Conservation (phyloP, 2,888 invertebrate genomes). For the Taphrorychus bicolor region DNA sequence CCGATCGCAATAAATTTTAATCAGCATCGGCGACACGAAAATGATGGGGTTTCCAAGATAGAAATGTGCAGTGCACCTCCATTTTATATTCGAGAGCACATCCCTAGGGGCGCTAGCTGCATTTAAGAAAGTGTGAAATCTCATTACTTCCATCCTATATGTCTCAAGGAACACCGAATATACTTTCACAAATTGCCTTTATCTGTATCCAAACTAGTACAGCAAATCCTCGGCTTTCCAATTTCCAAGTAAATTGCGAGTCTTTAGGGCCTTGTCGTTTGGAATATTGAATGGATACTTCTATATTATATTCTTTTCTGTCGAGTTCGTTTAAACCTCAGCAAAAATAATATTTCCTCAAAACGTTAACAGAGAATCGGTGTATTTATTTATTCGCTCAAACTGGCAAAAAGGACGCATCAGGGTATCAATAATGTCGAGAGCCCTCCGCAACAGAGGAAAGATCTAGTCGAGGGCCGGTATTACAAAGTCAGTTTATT, state of each 20-base stretch:
- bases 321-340: too few species aligned
- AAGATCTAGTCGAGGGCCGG: conserved; percentile 15
- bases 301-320: too few species aligned
- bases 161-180: neutral
- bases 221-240: neutral
- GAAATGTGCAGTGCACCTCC: neutral
- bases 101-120: neutral
- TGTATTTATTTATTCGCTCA: neutral
- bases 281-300: too few species aligned
- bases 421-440: conserved; percentile 18
- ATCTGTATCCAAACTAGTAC: neutral
- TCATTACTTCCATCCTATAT: neutral
- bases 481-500: conserved; percentile 26
- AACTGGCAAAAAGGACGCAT: neutral
- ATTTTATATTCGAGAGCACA: neutral
- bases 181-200: neutral
- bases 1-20: conserved; percentile 55
- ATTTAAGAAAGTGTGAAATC: neutral
- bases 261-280: too few species aligned
- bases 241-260: neutral
- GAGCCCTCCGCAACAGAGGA: conserved; percentile 14
- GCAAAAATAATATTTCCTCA: neutral
- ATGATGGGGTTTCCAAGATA: neutral
- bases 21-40: conserved; percentile 51
- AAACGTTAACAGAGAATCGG: neutral